phyloP scores from a whole-genome alignment of 2,888 invertebrate genomes.

The Drosophila eohydei region DNA sequence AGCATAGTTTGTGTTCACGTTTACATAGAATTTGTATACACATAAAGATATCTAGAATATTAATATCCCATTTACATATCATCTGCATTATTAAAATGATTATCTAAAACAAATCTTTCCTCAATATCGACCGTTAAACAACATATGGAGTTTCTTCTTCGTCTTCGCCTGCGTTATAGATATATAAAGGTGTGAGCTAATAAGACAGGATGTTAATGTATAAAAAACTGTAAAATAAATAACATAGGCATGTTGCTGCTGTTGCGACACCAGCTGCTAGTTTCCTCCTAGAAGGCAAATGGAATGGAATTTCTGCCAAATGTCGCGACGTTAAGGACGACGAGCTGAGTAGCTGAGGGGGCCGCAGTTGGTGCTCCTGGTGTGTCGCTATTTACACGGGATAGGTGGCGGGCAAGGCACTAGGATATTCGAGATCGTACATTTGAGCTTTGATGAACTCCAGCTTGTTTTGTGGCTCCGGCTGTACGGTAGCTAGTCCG shows the following conservation, averaged over 20 bases:
- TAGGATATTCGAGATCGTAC: conserved; percentile 90
- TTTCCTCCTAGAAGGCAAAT: conserved; percentile 23
- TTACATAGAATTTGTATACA: conserved; percentile 69
- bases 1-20: conserved; percentile 69
- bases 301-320: conserved; percentile 39
- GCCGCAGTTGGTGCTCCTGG: neutral
- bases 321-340: neutral
- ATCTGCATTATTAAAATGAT: conserved; percentile 46
- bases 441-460: conserved; percentile 92
- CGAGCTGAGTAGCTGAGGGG: conserved; percentile 13
- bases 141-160: neutral
- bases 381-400: conserved; percentile 63
- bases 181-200: conserved; percentile 4
- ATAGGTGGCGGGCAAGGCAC: conserved; percentile 88
- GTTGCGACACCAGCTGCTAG: conserved; percentile 17
- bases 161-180: neutral
- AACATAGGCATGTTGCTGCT: conserved; percentile 58
- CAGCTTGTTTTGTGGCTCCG: conserved; percentile 90
- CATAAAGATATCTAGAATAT: conserved; percentile 50
- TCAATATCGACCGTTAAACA: conserved; percentile 16
- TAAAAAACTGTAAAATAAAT: conserved; percentile 67
- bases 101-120: conserved; percentile 12
- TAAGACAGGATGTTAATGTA: conserved; percentile 31
- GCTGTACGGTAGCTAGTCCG: conserved; percentile 91
- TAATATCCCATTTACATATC: conserved; percentile 74